A percentile compares a stretch with the other conserved stretches of the same genome.
phyloP scores from a whole-genome alignment of 1,140 invertebrate species.

The Akabosia matsudoensis region DNA sequence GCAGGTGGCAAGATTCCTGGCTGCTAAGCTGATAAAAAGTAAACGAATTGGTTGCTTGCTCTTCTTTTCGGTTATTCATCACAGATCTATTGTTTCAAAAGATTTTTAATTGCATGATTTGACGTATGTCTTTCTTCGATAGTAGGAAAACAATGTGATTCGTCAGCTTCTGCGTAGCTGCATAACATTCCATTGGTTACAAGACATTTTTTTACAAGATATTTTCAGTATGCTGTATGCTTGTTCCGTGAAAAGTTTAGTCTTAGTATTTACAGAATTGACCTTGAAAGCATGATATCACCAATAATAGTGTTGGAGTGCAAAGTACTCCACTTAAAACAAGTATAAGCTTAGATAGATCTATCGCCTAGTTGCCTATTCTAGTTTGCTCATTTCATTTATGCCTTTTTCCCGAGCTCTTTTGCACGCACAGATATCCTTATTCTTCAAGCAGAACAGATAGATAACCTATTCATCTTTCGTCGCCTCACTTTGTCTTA shows the following conservation, averaged over 20 bases:
- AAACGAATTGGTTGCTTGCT: too few relatives aligned
- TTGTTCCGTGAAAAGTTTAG: neutral
- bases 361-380: too few relatives aligned
- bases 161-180: constrained; percentile 15
- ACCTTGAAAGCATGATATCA: constrained; percentile 12
- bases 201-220: too few relatives aligned
- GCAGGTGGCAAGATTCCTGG: too few relatives aligned
- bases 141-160: constrained; percentile 7
- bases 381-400: neutral
- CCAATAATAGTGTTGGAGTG: too few relatives aligned
- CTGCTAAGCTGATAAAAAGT: too few relatives aligned
- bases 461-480: neutral
- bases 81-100: constrained; percentile 2
- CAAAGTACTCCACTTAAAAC: too few relatives aligned
- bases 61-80: neutral
- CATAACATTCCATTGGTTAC: too few relatives aligned
- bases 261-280: neutral
- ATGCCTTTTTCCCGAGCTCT: neutral
- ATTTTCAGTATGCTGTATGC: too few relatives aligned
- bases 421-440: neutral
- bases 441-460: neutral
- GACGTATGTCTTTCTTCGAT: constrained; percentile 12
- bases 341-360: too few relatives aligned
- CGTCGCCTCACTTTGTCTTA: constrained; percentile 18
- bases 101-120: constrained; percentile 13